phyloP scores from a whole-genome alignment of 2,113 vertebrate genomes.

The Patagioenas fasciata region DNA sequence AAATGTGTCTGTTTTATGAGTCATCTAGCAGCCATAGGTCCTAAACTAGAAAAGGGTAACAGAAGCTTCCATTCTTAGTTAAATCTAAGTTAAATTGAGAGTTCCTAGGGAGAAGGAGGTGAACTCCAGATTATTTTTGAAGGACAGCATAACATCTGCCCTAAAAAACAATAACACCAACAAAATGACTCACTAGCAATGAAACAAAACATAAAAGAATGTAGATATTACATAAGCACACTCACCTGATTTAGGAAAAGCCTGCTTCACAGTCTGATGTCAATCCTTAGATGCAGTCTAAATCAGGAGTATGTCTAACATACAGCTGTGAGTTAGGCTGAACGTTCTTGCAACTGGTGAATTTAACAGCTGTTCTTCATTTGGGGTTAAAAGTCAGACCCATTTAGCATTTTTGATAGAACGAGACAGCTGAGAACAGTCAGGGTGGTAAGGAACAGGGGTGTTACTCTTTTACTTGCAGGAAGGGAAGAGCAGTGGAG shows the following conservation, averaged over 20 bases:
- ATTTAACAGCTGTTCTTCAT: not conserved
- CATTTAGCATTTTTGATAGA: not conserved
- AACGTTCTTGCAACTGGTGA: not conserved
- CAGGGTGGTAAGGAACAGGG: not conserved
- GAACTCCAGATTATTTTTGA: not conserved
- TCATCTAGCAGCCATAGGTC: not conserved
- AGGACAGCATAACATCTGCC: fast-evolving
- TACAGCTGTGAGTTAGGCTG: not conserved
- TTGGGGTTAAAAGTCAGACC: not conserved
- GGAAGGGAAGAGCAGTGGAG: not conserved
- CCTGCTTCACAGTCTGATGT: not conserved
- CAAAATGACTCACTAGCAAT: not conserved
- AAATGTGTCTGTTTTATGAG: not conserved
- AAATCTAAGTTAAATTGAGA: not conserved
- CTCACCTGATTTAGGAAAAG: not conserved
- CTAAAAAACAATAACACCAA: not conserved
- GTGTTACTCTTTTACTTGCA: not conserved
- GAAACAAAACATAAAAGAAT: not conserved
- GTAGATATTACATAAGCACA: not conserved
- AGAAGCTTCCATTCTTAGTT: not conserved
- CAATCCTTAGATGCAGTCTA: not conserved
- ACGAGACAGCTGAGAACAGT: not conserved
- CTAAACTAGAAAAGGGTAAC: not conserved
- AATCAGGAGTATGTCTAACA: not conserved
- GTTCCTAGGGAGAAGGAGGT: not conserved